phyloP scores from a whole-genome alignment of 2,113 vertebrate genomes.

The Drymodes brunneopygia region DNA sequence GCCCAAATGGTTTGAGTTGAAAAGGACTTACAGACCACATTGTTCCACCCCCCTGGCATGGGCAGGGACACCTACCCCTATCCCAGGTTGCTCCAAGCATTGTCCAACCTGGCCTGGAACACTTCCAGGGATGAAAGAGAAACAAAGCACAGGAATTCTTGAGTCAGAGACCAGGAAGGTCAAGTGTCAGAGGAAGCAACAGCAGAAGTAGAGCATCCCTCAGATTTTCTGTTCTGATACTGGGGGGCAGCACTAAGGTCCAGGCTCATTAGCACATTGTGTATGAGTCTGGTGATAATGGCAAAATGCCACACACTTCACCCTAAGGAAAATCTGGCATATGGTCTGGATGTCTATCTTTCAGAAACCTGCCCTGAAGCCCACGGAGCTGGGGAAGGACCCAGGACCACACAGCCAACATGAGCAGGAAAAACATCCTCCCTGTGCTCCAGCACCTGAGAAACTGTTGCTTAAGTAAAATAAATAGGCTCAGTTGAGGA shows the following conservation, averaged over 20 bases:
- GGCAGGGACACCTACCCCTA: not conserved
- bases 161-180: not conserved
- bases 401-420: not conserved
- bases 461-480: not conserved
- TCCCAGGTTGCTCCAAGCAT: not conserved
- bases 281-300: not conserved
- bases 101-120: not conserved
- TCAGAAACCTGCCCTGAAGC: not conserved
- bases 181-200: not conserved
- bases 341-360: not conserved
- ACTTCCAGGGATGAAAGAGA: not conserved
- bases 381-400: not conserved
- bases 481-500: not conserved
- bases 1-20: not conserved
- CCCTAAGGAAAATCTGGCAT: not conserved
- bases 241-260: not conserved
- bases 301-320: not conserved
- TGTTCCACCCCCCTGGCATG: not conserved
- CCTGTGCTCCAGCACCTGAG: not conserved
- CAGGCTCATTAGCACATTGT: not conserved
- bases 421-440: not conserved
- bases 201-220: not conserved
- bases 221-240: not conserved
- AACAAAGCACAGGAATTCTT: not conserved
- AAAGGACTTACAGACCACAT: not conserved